phyloP scores from a whole-genome alignment of 2,888 invertebrate genomes.

The Autographa pulchrina region DNA sequence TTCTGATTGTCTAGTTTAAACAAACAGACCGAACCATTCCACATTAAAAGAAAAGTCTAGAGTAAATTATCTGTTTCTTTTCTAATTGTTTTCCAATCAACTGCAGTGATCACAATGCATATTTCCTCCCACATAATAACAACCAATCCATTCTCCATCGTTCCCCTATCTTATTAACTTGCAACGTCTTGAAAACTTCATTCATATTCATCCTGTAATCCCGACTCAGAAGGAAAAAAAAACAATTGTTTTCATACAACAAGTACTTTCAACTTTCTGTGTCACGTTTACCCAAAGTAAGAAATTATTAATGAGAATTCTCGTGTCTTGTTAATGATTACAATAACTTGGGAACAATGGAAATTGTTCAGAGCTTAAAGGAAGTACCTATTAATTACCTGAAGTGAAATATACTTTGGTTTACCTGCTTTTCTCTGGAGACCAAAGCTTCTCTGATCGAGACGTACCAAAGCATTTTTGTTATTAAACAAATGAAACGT shows the following conservation, averaged over 20 bases:
- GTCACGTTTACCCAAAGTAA: neutral
- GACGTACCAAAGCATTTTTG: neutral
- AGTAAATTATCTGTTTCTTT: neutral
- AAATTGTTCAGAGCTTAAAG: neutral
- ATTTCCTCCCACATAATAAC: neutral
- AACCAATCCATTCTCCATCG: neutral
- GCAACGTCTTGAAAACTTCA: conserved; percentile 2
- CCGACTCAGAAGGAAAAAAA: neutral
- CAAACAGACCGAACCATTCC: neutral
- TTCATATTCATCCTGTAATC: neutral
- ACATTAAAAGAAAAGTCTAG: neutral
- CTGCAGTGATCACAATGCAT: neutral
- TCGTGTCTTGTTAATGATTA: conserved; percentile 1
- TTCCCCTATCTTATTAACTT: neutral
- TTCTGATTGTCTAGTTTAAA: too few species aligned
- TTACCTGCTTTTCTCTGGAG: neutral
- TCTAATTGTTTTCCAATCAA: neutral
- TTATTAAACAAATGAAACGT: neutral
- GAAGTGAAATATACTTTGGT: neutral
- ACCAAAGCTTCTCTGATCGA: neutral
- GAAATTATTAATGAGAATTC: conserved; percentile 6
- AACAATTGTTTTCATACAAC: neutral
- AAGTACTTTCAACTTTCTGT: neutral
- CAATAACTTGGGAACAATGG: conserved; percentile 1
- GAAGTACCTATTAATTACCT: conserved; percentile 7